Base-by-base conservation (phyloP, 23 tunicate species). In the Diplosoma virens region DNA sequence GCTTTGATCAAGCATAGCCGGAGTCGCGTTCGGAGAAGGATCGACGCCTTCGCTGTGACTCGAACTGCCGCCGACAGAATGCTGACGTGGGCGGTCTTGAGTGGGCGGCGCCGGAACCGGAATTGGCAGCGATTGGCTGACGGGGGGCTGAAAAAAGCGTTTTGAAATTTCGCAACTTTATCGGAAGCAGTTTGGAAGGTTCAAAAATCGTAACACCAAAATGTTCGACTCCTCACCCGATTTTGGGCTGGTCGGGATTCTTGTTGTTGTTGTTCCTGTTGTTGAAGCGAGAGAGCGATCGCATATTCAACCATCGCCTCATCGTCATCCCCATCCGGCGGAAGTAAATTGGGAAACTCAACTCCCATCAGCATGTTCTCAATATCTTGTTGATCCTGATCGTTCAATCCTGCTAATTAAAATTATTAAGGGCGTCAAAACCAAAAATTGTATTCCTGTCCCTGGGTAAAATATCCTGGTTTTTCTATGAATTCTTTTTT, bases 271-370 rank as follows among this genome's bases (percentile, higher is more conserved):
- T 28, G 66, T 35, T 66, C 82, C 41, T 71, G 76, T 54, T 90
- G 97, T 27, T 84, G 97, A 47, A 90, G 72, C 29, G 84, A 76
- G 0, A 90, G 79, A 11, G 97, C 97, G 30, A 90, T 90, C 45
- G 97, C 97, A 58, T 73, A 84, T 69, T 90, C 97, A 79, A 90
- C 89, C 97, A 90, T 84, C 37, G 89, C 88, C 56, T 90, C 97
- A 28, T 88, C 97, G 29, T 88, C 97, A 37, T 86, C 89, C 0
- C 59, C 75, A 36, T 74, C 87, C 25, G 87, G 87, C n/a, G 80
- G 81, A 2, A 80, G 55, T 2, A 82, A 66, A 47, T 73, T 73
- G 30, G 80, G 75, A 48, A 82, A 82, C 25, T 82, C 81, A 21
- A 82, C 76, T 25, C 71, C 81, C 89, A 84, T 76, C 71, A 84